Conservation (phyloP, 2,888 invertebrate genomes). For the Capitulum mitella region DNA sequence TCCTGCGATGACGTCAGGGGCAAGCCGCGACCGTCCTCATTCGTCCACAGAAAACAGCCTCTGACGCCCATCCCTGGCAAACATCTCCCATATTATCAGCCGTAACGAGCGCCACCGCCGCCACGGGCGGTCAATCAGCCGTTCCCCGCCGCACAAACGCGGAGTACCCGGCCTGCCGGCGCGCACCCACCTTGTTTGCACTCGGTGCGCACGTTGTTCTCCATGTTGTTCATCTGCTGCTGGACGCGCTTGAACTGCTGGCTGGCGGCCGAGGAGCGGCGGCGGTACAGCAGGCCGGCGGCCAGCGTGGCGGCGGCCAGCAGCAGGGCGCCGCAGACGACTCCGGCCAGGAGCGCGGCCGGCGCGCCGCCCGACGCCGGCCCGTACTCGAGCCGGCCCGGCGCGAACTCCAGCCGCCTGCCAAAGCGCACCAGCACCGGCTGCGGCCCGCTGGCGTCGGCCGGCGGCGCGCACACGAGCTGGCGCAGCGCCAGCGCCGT, state of each 20-base stretch:
- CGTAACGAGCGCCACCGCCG: too few relatives aligned
- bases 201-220: conserved; percentile 94
- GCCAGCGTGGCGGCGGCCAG: conserved; percentile 69
- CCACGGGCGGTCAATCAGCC: too few relatives aligned
- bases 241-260: conserved; percentile 96
- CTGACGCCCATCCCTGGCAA: too few relatives aligned
- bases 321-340: conserved; percentile 73
- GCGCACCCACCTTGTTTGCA: conserved; percentile 69
- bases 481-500: conserved; percentile 86
- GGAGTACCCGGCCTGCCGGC: too few relatives aligned
- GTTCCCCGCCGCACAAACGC: too few relatives aligned
- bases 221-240: conserved; percentile 96
- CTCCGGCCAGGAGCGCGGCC: conserved; percentile 79
- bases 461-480: conserved; percentile 87
- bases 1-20: too few relatives aligned
- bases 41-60: too few relatives aligned
- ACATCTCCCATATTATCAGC: too few relatives aligned
- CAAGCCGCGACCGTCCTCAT: too few relatives aligned
- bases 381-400: conserved; percentile 82
- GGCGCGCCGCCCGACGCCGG: conserved; percentile 60
- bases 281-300: conserved; percentile 77
- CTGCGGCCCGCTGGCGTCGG: conserved; percentile 32
- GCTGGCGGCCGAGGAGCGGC: conserved; percentile 91
- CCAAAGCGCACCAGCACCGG: conserved; percentile 74
- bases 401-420: conserved; percentile 71